A percentile compares a stretch with the other conserved stretches of the same genome.
These are phyloP conservation scores for Apteryx mantelli DNA, from an alignment of 2,113 vertebrate genomes.

Conservation along the genomic window DNA sequence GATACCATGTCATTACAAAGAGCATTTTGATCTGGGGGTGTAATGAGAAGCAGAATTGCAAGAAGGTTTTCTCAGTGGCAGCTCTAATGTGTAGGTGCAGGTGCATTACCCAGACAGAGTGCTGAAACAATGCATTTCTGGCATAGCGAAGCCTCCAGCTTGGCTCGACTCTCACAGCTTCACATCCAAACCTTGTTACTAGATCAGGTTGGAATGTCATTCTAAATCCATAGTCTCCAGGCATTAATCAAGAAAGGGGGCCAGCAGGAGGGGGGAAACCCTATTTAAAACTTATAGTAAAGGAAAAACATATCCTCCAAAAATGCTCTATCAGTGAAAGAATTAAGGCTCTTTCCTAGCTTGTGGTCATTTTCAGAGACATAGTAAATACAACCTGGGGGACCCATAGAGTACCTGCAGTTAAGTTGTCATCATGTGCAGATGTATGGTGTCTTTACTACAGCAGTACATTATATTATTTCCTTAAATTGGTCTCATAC, in stretches of 20 bases:
- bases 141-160: neutral
- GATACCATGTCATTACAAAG: neutral
- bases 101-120: conserved; percentile 9
- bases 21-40: neutral
- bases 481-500: neutral
- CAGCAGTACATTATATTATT: neutral
- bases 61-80: neutral
- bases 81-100: neutral
- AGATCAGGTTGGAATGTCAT: conserved; percentile 68
- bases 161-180: neutral
- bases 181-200: conserved; percentile 58
- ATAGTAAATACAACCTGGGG: conserved; percentile 24
- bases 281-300: neutral
- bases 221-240: conserved; percentile 49
- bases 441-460: neutral
- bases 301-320: neutral
- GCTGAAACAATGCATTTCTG: conserved; percentile 29
- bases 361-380: neutral
- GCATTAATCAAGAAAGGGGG: conserved; percentile 21
- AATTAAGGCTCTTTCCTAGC: neutral
- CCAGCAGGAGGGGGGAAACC: neutral
- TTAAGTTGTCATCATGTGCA: neutral
- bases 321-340: neutral
- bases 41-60: neutral
- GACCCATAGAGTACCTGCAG: neutral